A percentile compares a stretch with the other conserved stretches of the same genome.
These are phyloP conservation scores for Peromyscus eremicus DNA, from an alignment of 2,797 vertebrate species.

Conservation along the genomic window DNA sequence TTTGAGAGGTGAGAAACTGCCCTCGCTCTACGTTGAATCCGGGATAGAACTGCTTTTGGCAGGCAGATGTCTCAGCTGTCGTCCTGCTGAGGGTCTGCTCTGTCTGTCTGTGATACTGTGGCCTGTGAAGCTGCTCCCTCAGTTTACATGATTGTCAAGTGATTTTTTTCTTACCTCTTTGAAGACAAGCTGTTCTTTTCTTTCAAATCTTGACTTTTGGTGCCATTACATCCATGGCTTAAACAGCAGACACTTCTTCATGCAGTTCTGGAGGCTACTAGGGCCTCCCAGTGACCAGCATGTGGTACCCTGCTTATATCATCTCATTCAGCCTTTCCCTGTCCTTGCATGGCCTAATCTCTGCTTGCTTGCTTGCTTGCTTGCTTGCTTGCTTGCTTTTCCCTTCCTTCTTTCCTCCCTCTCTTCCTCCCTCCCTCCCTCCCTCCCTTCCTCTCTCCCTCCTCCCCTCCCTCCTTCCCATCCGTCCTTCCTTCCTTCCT, in stretches of 20 bases:
- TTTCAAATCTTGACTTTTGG: not conserved
- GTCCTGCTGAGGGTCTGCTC: not conserved
- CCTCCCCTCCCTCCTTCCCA: not conserved
- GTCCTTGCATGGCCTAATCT: not conserved
- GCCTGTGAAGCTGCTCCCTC: not conserved
- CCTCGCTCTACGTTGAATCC: not conserved
- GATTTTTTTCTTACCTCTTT: not conserved
- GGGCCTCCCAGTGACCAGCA: not conserved
- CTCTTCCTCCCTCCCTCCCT: not conserved
- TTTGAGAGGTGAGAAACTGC: conserved; percentile 93
- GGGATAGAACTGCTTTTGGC: not conserved
- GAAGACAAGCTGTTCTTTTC: not conserved
- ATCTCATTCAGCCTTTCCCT: not conserved
- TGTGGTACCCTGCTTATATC: rapidly evolving
- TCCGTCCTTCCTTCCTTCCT: too few relatives aligned
- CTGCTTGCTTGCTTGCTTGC: not conserved
- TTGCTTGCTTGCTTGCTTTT: not conserved
- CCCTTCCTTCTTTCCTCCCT: not conserved
- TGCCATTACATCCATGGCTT: not conserved
- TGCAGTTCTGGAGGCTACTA: not conserved
- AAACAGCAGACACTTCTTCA: not conserved
- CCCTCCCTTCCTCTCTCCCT: too few relatives aligned
- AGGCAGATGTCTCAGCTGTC: not conserved
- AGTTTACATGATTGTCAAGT: not conserved
- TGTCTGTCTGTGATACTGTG: not conserved